phyloP scores from a whole-genome alignment of 2,113 vertebrate genomes.

The Siniperca knerii region DNA sequence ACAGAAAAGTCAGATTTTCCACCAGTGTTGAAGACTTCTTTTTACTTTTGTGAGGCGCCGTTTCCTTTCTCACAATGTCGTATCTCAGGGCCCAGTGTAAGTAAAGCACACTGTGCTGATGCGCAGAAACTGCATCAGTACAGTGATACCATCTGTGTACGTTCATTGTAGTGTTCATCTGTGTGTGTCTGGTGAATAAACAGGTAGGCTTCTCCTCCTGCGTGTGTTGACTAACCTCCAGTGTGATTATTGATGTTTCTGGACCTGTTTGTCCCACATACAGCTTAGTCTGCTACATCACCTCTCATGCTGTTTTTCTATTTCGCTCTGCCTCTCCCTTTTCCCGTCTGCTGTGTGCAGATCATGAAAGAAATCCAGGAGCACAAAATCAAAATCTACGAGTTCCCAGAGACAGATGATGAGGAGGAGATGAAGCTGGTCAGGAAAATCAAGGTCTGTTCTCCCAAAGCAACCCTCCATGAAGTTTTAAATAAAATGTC shows the following conservation, averaged over 20 bases:
- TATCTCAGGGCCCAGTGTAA: background rate
- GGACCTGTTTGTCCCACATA: conserved; percentile 8
- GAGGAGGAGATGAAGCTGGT: conserved; percentile 96
- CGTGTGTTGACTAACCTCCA: background rate
- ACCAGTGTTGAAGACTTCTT: background rate
- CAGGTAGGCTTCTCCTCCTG: background rate
- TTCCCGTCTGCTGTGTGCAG: conserved; percentile 74
- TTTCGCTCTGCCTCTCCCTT: background rate
- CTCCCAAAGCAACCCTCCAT: too few relatives aligned
- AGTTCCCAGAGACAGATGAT: conserved; percentile 96
- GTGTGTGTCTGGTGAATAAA: background rate
- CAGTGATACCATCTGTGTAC: background rate
- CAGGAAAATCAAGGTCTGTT: conserved; percentile 93
- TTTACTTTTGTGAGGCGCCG: too few relatives aligned
- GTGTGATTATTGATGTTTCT: conserved; percentile 17
- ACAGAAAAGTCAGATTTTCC: background rate
- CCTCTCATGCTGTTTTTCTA: conserved; percentile 1
- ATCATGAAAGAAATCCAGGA: conserved; percentile 99
- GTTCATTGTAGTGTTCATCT: background rate
- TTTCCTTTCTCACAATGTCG: background rate
- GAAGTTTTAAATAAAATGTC: background rate
- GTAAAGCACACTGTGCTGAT: background rate
- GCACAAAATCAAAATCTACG: conserved; percentile 98
- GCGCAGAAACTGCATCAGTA: background rate
- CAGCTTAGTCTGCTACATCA: background rate